Base-by-base conservation (phyloP, 1,140 invertebrate species). In the Bradynema listronoti region DNA sequence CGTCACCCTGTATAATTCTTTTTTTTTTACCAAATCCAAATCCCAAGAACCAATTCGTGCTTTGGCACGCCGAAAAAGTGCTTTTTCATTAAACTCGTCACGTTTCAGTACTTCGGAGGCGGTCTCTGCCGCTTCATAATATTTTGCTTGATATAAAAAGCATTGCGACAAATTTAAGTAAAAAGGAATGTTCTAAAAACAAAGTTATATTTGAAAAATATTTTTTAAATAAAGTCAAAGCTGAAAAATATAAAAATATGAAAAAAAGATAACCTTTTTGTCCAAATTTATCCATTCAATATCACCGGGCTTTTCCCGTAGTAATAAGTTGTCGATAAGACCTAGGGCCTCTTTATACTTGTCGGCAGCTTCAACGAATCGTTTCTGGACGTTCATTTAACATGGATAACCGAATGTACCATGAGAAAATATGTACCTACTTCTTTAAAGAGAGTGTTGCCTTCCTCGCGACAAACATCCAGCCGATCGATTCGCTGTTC, bases 241-340 rank as follows among this genome's bases (percentile, higher is more conserved):
- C 4, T 5, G 33, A 51, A 51, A 51, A 53, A 47, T n/a, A 19
- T 25, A 24, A 7, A 11, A 56, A 19, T 33, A 54, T 33, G 36
- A 33, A 5, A 5, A 1, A 1, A 61, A 27, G n/a, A 16, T n/a
- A 7, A 75, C 71, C 58, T 76, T 77, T 54, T 41, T 32, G 59
- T 83, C 80, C 32, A 83, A 54, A 39, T 68, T 65, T 4, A 66
- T 60, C 78, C 79, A 82, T 55, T 81, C 81, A 30, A 65, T 60
- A 55, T 82, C 81, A 7, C 80, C 79, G 29, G 82, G 82, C 53
- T 82, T 82, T 63, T 83, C 82, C 53, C 79, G 80, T 62, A 82
- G 58, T 41, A 79, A 57, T n/a, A 83, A 68, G 36, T 79, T 74
- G 74, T 83, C 82, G 46, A 83, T 61, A 30, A 80, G 63, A 4